Evolutionary conservation across 2,888 invertebrate genomes (phyloP), one percentile per base, ranked within the genome.

Genomic region (Ichneumoninae sp.): DNA sequence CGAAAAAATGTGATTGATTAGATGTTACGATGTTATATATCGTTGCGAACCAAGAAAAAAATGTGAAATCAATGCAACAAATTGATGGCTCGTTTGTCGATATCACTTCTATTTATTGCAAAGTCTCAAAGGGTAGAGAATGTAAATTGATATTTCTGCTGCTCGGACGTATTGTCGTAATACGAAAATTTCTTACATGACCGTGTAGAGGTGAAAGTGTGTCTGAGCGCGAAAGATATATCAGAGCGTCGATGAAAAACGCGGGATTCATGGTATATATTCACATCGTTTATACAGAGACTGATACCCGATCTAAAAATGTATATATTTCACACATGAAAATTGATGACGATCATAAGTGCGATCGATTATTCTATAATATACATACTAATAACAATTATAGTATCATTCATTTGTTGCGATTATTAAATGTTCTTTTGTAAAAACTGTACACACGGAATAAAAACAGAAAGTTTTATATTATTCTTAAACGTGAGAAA

Each of bases 381-480:
- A 86, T 86, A 88, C 85, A 74, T 87, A 88, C 89, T 89, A 88
- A 85, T 86, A 84, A 86, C 83, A 86, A 87, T 83, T 82, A 82
- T 84, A 85, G 76, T 88, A 90, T 84, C 84, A 89, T 89, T 87
- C 84, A 89, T 91, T 90, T 90, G 88, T 91, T 90, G 90, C 89
- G 89, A 87, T 86, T 89, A 89, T 89, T 90, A 86, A 88, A 90
- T 89, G 90, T 90, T 87, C 88, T 91, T 88, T 91, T 91, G 90
- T 91, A 91, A 90, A 90, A 91, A 89, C 87, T 91, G 91, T 91
- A 91, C 89, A 91, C 90, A 90, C 88, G 88, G 87, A 91, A 89
- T 87, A 87, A 89, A 87, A 89, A 89, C 87, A 84, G 91, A 89
- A 90, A 87, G 89, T 91, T 92, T 92, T 92, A 90, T 92, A 92